Conservation (phyloP, 2,797 vertebrate genomes). For the Rallus crepitans region DNA sequence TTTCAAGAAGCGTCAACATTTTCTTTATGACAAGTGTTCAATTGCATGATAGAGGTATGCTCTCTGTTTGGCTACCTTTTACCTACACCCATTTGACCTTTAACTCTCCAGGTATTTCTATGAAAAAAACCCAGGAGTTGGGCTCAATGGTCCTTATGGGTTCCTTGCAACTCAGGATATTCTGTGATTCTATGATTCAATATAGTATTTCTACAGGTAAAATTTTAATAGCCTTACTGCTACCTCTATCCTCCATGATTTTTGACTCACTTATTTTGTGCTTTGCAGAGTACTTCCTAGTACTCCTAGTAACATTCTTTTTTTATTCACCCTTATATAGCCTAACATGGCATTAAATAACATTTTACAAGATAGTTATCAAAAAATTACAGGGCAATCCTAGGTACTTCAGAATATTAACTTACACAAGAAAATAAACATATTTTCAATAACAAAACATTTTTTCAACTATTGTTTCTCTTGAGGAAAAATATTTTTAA, state of each 20-base stretch:
- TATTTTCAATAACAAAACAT: not conserved
- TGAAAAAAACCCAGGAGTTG: not conserved
- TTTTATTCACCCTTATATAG: not conserved
- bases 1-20: not conserved
- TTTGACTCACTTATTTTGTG: not conserved
- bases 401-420: not conserved
- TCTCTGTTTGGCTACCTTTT: not conserved
- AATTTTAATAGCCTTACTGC: not conserved
- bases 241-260: not conserved
- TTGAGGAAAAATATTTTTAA: not conserved
- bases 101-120: constrained; percentile 32
- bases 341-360: not conserved
- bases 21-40: not conserved
- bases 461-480: not conserved
- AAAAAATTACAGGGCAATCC: not conserved
- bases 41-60: not conserved
- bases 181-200: not conserved
- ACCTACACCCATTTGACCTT: constrained; percentile 37
- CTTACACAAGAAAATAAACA: not conserved
- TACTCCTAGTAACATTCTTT: not conserved
- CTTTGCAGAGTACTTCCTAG: not conserved
- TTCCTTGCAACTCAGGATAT: no score
- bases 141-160: no score
- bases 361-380: not conserved
- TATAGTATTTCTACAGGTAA: not conserved